phyloP scores from a whole-genome alignment of 2,888 invertebrate species.

The Campopleginae sp. region DNA sequence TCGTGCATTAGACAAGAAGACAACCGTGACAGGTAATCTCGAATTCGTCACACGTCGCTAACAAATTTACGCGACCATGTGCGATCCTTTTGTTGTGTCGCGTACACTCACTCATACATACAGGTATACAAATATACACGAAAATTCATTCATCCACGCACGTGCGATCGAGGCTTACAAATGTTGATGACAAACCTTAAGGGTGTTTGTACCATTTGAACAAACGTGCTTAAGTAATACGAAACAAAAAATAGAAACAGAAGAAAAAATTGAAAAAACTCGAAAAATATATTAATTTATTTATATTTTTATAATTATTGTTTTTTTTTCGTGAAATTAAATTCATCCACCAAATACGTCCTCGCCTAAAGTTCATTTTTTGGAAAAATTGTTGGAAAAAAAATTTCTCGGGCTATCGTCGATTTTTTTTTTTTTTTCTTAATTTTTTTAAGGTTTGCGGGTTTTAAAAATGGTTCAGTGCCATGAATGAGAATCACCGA shows the following conservation, averaged over 20 bases:
- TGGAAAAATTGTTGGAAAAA: not conserved
- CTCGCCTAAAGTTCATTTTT: not conserved
- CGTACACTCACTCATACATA: conserved; percentile 17
- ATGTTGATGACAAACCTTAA: conserved; percentile 11
- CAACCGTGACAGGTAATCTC: conserved; percentile 81
- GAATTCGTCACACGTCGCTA: conserved; percentile 67
- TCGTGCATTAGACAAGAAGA: conserved; percentile 83
- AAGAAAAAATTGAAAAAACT: not conserved
- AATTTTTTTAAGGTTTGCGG: not conserved
- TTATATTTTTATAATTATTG: conserved; percentile 19
- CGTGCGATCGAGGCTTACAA: conserved; percentile 54
- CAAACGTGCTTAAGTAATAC: not conserved
- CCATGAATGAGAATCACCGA: not conserved
- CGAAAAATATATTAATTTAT: conserved; percentile 33
- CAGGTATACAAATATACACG: conserved; percentile 20
- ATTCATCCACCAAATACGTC: not conserved
- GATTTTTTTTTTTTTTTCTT: too few species aligned
- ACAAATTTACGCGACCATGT: conserved; percentile 48
- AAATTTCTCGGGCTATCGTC: not conserved
- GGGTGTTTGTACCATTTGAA: conserved; percentile 2
- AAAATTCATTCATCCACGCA: conserved; percentile 65
- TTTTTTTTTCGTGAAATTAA: conserved; percentile 8
- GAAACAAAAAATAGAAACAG: not conserved
- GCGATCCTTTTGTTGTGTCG: conserved; percentile 44
- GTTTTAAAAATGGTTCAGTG: not conserved